These are phyloP conservation scores for Geotrupes spiniger DNA, from an alignment of 2,888 invertebrate species.

Conservation along the genomic window DNA sequence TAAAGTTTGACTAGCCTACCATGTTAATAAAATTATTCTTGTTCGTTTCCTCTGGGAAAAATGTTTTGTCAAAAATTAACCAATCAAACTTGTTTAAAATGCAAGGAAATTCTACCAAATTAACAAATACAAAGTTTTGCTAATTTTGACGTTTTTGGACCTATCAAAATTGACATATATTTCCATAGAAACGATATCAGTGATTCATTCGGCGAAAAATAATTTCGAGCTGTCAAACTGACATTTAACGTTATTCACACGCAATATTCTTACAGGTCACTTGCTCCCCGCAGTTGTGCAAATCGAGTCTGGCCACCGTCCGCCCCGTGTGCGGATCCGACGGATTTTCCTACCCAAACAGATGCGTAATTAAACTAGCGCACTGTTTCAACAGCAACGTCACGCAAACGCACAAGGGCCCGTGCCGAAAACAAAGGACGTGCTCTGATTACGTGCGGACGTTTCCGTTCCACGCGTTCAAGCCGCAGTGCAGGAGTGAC, in stretches of 20 bases:
- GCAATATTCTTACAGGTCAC: slow-evolving; percentile 19
- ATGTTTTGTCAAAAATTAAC: no score
- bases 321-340: slow-evolving; percentile 75
- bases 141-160: no score
- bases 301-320: slow-evolving; percentile 33
- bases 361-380: slow-evolving; percentile 74
- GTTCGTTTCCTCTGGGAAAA: no score
- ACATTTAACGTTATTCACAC: no score
- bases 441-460: slow-evolving; percentile 32
- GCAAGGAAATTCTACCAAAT: no score
- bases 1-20: background rate
- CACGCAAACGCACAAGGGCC: slow-evolving; percentile 69
- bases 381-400: slow-evolving; percentile 75
- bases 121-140: no score
- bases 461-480: slow-evolving; percentile 47
- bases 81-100: no score
- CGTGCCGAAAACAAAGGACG: slow-evolving; percentile 53
- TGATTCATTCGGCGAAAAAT: no score
- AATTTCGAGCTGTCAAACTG: no score
- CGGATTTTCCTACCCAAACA: slow-evolving; percentile 76
- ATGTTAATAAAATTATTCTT: background rate
- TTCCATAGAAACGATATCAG: no score
- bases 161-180: no score
- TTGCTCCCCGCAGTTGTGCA: slow-evolving; percentile 45
- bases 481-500: slow-evolving; percentile 78